Base-by-base conservation (phyloP, 23 tunicate genomes). In the Styela clava region DNA sequence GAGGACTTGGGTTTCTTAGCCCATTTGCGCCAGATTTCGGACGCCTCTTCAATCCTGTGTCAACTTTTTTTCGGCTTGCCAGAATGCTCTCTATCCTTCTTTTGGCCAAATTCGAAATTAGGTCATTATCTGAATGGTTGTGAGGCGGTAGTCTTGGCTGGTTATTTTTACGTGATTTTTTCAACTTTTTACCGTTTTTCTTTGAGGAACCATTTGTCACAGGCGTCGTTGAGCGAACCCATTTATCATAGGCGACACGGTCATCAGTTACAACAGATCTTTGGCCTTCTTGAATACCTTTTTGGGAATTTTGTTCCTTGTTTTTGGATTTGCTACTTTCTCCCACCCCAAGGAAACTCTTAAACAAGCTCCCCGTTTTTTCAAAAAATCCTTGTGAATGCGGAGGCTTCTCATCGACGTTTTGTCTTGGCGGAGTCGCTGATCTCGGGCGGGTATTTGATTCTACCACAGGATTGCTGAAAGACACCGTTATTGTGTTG, bases 61-160 rank as follows among this genome's bases (percentile, higher is more conserved):
- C 97, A 63, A 91, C 90, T 51, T 80, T 32, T 73, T 85, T 91
- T 63, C 83, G 82, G 32, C 78, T 84, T 29, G 88, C 97, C 62
- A 91, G 37, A 26, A 91, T 91, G 31, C 77, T 91, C 32, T 86
- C 68, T 27, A 91, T 91, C 31, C 97, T 69, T 16, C 97, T 79
- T 70, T 86, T 91, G 1, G 97, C 97, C 18, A 91, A 70, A 32
- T 85, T 84, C 1, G 97, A 82, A 32, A 91, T 78, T 16, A 91
- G 37, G 31, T 91, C 97, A 37, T 91, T 91, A 35, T 68, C 79
- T 52, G 83, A 7, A 16, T 88, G 97, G 73, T 91, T 88, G 85
- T 91, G 97, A 16, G 73, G 70, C 0, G 95, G 89, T 1, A 76
- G 64, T 20, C 31, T 35, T 23, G 30, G 71, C 23, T 67, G 56